phyloP scores from a whole-genome alignment of 2,888 invertebrate species.

The Phytoseiulus persimilis region DNA sequence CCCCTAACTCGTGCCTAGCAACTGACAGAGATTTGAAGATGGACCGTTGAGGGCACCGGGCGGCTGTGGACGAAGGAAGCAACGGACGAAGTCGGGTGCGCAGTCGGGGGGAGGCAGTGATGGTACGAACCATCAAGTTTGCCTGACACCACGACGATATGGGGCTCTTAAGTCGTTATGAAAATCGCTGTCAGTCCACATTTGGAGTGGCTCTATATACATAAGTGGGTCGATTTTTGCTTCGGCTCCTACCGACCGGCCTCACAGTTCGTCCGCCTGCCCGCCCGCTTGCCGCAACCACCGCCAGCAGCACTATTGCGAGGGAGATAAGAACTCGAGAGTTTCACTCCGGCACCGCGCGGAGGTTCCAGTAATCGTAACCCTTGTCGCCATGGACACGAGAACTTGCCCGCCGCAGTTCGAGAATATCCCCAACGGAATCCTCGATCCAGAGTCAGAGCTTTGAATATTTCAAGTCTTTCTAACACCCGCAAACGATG shows the following conservation, averaged over 20 bases:
- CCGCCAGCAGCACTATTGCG: neutral
- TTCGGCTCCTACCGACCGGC: neutral
- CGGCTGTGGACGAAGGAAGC: neutral
- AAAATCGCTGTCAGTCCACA: neutral
- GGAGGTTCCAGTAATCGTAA: too few relatives aligned
- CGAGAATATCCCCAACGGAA: too few relatives aligned
- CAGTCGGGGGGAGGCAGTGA: neutral
- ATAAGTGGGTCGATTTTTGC: constrained; percentile 5
- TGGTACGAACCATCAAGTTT: neutral
- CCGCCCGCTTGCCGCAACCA: neutral
- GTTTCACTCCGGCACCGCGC: neutral
- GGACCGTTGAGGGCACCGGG: neutral
- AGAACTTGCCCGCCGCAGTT: too few relatives aligned
- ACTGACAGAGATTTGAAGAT: neutral
- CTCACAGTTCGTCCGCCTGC: neutral
- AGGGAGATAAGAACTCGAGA: neutral
- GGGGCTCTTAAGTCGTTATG: neutral
- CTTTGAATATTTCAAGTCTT: too few relatives aligned
- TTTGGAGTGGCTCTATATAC: constrained; percentile 5
- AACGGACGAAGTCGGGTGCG: neutral
- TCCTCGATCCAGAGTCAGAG: too few relatives aligned
- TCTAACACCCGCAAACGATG: too few relatives aligned
- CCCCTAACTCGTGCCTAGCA: neutral
- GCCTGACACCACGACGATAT: constrained; percentile 5
- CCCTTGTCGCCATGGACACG: too few relatives aligned